Evolutionary conservation across 2,797 vertebrate genomes (phyloP).

Genomic region (Chelidonichthys spinosus): DNA sequence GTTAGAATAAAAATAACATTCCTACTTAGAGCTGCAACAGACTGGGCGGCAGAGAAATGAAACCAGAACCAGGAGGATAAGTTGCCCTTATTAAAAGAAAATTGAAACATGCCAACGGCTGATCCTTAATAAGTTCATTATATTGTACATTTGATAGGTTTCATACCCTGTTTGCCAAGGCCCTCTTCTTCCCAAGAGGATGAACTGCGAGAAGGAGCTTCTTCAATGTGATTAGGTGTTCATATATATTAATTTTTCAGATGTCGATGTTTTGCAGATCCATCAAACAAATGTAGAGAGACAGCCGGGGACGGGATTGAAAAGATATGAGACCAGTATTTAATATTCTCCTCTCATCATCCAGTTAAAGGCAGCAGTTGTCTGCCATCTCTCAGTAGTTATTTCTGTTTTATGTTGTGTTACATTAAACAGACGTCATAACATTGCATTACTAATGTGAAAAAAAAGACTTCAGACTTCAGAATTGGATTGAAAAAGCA

Average conservation of each 20-base stretch:
- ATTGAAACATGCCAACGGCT: constrained; percentile 39
- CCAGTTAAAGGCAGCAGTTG: constrained; percentile 33
- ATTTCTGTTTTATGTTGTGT: constrained; percentile 6
- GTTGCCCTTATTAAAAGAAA: constrained; percentile 46
- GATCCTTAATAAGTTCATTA: constrained; percentile 53
- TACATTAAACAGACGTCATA: constrained; percentile 3
- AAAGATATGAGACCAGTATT: constrained; percentile 46
- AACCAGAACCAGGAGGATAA: constrained; percentile 24
- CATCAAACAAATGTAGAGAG: constrained; percentile 35
- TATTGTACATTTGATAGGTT: constrained; percentile 45
- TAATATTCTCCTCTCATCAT: constrained; percentile 47
- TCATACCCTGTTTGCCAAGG: constrained; percentile 19
- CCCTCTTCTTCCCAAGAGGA: constrained; percentile 37
- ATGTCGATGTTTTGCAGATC: constrained; percentile 43
- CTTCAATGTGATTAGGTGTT: constrained; percentile 51
- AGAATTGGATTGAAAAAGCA: constrained; percentile 12
- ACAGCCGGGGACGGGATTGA: constrained; percentile 21
- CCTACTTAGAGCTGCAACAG: constrained; percentile 12
- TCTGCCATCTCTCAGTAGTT: constrained; percentile 15
- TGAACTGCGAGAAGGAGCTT: constrained; percentile 45
- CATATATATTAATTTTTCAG: constrained; percentile 53
- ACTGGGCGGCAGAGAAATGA: constrained; percentile 11
- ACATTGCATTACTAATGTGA: not conserved
- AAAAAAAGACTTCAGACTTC: constrained; percentile 15
- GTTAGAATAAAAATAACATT: not conserved